Evolutionary conservation across 2,113 vertebrate genomes (phyloP), one percentile per base, ranked within the genome.

Genomic region (Chloebia gouldiae): DNA sequence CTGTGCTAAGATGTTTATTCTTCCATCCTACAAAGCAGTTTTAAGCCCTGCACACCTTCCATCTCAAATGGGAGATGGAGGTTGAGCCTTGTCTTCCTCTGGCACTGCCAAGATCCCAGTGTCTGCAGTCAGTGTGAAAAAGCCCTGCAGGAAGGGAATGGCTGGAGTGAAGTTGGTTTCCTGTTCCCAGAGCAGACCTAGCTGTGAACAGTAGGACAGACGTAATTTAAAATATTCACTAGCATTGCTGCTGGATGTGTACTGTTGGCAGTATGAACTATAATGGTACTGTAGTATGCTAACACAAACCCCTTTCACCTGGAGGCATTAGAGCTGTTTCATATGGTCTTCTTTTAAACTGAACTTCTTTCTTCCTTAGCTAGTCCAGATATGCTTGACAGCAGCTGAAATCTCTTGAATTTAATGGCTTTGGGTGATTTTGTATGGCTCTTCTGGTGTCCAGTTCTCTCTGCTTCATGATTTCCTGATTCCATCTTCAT

Each of bases 41-140:
- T 77, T 42, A 72, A 95, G 35, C 70, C 35, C 31, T 60, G 35
- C 49, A 51, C 10, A 18, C 22, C 15, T 44, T 37, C 6, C 35
- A 30, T 72, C 66, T 82, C 15, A 11, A n/a, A 59, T 22, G 25
- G 16, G 49, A 82, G 60, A n/a, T 8, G 57, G 28, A 27, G 45
- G 37, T 10, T 66, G 44, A 78, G 49, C 44, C 73, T 90, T 63
- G 54, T 68, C 37, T 64, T 93, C 20, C 19, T 44, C 9, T 45
- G 64, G 39, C 33, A 10, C 60, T 53, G 47, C 56, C 47, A 17
- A 6, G 45, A 17, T 47, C 33, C 40, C 35, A 30, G 28, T 4
- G 1, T 25, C 37, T 37, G 44, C 42, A 22, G 27, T 27, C 53
- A n/a, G 20, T 0, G 0, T 45, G 35, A 50, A 8, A 1, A 22